Evolutionary conservation across 2,113 vertebrate genomes (phyloP).

Genomic region (Eira barbara): DNA sequence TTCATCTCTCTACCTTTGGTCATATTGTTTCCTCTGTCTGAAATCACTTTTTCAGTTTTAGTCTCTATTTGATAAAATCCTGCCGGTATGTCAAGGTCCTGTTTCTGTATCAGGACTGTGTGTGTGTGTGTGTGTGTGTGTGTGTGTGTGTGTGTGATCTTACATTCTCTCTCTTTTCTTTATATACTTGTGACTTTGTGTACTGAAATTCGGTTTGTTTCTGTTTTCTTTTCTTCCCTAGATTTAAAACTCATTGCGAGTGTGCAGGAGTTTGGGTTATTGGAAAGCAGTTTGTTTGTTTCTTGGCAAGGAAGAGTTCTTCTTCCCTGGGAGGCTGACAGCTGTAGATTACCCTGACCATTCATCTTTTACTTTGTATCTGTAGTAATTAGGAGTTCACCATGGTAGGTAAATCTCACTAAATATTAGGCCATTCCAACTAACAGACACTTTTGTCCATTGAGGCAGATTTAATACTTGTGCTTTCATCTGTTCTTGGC

Average conservation of each 20-base stretch:
- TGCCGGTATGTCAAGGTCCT: background rate
- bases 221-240: background rate
- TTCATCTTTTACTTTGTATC: background rate
- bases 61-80: background rate
- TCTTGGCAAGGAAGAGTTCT: background rate
- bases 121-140: background rate
- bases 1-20: background rate
- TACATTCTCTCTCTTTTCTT: background rate
- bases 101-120: background rate
- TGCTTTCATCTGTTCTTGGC: background rate
- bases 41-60: background rate
- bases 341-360: background rate
- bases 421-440: background rate
- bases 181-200: background rate
- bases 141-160: background rate
- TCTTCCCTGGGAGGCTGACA: background rate
- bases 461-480: background rate
- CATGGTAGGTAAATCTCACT: background rate
- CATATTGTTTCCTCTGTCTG: background rate
- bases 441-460: background rate
- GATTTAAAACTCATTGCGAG: background rate
- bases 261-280: background rate
- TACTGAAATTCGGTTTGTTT: background rate
- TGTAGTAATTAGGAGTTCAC: background rate
- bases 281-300: background rate